Conservation (phyloP, 92 coral and sea anemone species). For the Epizoanthus fatuus region DNA sequence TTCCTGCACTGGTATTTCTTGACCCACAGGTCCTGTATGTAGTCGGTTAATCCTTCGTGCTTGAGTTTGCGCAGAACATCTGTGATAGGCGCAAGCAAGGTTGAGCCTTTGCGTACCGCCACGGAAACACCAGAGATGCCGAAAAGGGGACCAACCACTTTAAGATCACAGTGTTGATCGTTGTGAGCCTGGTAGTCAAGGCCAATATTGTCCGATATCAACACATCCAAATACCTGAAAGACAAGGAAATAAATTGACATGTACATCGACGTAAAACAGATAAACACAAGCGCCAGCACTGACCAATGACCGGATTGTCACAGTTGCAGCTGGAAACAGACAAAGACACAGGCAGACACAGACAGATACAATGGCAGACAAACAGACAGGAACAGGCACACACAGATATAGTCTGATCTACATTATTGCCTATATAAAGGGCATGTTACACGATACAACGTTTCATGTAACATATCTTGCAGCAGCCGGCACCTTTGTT, state of each 20-base stretch:
- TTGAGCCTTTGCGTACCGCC: constrained; percentile 78
- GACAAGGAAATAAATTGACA: background rate
- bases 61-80: constrained; percentile 73
- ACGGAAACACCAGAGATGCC: constrained; percentile 91
- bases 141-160: constrained; percentile 85
- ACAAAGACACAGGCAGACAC: too few species aligned
- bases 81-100: constrained; percentile 69
- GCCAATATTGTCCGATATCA: constrained; percentile 80
- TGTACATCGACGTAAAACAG: background rate
- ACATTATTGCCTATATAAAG: too few species aligned
- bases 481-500: too few species aligned
- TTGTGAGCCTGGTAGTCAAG: constrained; percentile 79
- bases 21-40: constrained; percentile 81
- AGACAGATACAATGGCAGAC: too few species aligned
- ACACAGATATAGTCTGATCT: too few species aligned
- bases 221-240: constrained; percentile 79
- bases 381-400: too few species aligned
- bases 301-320: too few species aligned
- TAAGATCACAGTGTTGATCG: constrained; percentile 78
- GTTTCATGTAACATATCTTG: too few species aligned
- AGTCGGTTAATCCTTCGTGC: constrained; percentile 84
- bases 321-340: too few species aligned
- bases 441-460: too few species aligned
- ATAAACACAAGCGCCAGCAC: background rate
- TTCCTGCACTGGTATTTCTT: constrained; percentile 71